Evolutionary conservation across 2,888 invertebrate genomes (phyloP).

Genomic region (Polia nebulosa): DNA sequence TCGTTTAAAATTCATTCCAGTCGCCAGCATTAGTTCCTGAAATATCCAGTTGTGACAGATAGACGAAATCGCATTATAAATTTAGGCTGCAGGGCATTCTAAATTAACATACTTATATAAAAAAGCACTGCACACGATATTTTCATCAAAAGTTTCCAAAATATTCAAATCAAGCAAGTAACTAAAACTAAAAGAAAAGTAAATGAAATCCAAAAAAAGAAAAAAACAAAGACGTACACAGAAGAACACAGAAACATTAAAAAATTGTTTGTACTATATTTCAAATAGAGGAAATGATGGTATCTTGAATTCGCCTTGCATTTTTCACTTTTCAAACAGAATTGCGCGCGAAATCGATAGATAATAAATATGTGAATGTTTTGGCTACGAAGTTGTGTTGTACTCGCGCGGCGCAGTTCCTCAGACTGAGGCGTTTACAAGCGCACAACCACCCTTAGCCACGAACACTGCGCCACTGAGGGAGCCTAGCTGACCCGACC

Average conservation of each 20-base stretch:
- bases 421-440: neutral
- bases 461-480: constrained; percentile 17
- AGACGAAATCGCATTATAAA: neutral
- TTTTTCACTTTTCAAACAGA: constrained; percentile 19
- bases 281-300: constrained; percentile 8
- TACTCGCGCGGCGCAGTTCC: constrained; percentile 11
- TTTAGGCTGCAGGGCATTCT: neutral
- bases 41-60: neutral
- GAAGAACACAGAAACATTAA: neutral
- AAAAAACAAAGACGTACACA: neutral
- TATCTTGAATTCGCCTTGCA: constrained; percentile 46
- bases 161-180: neutral
- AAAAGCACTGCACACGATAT: neutral
- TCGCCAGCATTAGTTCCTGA: neutral
- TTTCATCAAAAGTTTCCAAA: neutral
- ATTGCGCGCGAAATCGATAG: neutral
- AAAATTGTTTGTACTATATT: constrained; percentile 38
- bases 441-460: constrained; percentile 25
- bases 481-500: neutral
- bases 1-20: neutral
- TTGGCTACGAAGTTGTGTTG: neutral
- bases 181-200: neutral
- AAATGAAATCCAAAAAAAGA: neutral
- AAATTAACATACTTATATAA: neutral
- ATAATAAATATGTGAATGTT: neutral